Evolutionary conservation across 2,797 vertebrate species (phyloP), one percentile per base, ranked within the genome.

Genomic region (Mionectes olivaceus): DNA sequence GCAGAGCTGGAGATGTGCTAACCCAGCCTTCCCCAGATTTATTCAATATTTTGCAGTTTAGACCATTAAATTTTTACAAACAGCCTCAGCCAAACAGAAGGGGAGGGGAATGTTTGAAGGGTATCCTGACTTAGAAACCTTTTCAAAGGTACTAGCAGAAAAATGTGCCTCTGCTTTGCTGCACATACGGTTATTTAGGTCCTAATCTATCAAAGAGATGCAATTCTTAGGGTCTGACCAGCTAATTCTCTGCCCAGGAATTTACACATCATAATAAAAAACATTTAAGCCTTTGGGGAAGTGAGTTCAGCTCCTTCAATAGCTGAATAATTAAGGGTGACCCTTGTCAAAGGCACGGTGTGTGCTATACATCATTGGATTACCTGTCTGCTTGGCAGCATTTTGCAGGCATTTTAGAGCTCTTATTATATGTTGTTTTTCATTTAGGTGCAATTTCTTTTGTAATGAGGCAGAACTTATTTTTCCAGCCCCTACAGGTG

Each of bases 401-500:
- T 11, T 69, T 59, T 33, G 70, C 90, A 37, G 84, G 56, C 25
- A 1, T 28, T 90, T 83, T 3, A 11, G 35, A 73, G 77, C 95
- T 69, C 95, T 75, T 65, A 12, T 85, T 87, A 10, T 19, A 41
- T 19, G 67, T 52, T 94, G 94, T 3, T 87, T 93, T 91, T 89
- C 90, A 96, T 95, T 95, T 87, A 73, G 94, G 55, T 63, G 91
- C 92, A 95, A 96, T 96, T 93, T 78, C 92, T 87, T 88, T 81
- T n/a, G 93, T 87, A 95, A 95, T 92, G 96, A 96, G 93, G 95
- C 93, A 95, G 88, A 94, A 95, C 88, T 89, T 64, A 76, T 89
- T 93, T 93, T 85, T 19, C 81, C 92, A 87, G 80, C 91, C 94
- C 85, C 91, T 96, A 18, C 93, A 94, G 95, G 83, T 90, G 90